Conservation (phyloP, 2,797 vertebrate species). For the Takifugu rubripes region DNA sequence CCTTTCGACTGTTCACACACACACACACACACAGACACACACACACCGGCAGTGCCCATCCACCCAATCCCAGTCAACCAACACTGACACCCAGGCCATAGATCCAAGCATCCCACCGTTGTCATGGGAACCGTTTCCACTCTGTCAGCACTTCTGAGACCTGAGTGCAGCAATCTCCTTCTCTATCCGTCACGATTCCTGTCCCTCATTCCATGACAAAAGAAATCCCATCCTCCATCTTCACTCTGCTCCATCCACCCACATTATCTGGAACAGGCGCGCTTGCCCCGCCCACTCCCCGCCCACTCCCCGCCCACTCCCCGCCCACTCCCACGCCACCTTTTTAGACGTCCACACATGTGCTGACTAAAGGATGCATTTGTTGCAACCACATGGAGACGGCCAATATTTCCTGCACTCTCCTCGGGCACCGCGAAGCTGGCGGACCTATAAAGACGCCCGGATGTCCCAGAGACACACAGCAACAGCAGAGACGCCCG, state of each 20-base stretch:
- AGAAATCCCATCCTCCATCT: slow-evolving; percentile 41
- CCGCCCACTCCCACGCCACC: slow-evolving; percentile 59
- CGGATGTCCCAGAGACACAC: too few relatives aligned
- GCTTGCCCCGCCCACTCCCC: slow-evolving; percentile 41
- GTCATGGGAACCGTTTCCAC: slow-evolving; percentile 49
- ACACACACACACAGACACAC: slow-evolving; percentile 10
- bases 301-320: slow-evolving; percentile 50
- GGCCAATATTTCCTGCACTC: too few relatives aligned
- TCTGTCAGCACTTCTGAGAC: slow-evolving; percentile 61
- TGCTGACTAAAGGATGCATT: slow-evolving; percentile 36
- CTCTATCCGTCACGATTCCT: slow-evolving; percentile 34
- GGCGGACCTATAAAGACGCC: slow-evolving; percentile 23
- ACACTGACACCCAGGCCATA: slow-evolving; percentile 23
- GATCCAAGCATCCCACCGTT: slow-evolving; percentile 51
- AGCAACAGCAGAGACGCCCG: too few relatives aligned
- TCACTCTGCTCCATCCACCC: slow-evolving; percentile 66
- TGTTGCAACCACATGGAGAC: slow-evolving; percentile 34
- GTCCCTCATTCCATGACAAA: slow-evolving; percentile 20
- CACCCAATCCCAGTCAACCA: slow-evolving; percentile 8
- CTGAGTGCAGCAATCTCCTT: slow-evolving; percentile 50
- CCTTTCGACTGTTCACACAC: slow-evolving; percentile 12
- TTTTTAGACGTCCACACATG: slow-evolving; percentile 36
- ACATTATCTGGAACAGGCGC: slow-evolving; percentile 56
- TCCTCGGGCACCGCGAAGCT: too few relatives aligned
- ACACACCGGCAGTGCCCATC: slow-evolving; percentile 36